phyloP scores from a whole-genome alignment of 2,113 vertebrate genomes.

The Lipophrys pholis region DNA sequence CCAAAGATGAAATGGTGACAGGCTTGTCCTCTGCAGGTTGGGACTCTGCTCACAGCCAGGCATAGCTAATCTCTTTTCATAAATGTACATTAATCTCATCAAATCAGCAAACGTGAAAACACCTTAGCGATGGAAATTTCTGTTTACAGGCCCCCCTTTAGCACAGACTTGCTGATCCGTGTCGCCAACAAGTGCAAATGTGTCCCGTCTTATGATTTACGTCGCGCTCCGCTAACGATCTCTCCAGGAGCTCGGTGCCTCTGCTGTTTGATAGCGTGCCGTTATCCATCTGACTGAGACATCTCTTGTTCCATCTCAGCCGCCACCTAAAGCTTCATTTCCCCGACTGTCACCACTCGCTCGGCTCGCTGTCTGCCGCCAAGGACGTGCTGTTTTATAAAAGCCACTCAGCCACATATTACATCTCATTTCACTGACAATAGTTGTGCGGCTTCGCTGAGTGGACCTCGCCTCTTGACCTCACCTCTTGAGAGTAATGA shows the following conservation, averaged over 20 bases:
- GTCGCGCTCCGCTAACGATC: constrained; percentile 13
- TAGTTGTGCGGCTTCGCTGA: constrained; percentile 6
- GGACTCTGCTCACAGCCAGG: constrained; percentile 19
- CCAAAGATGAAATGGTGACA: constrained; percentile 70
- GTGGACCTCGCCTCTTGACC: constrained; percentile 43
- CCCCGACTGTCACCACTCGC: constrained; percentile 55
- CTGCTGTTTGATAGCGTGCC: constrained; percentile 43
- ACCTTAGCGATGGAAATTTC: constrained; percentile 8
- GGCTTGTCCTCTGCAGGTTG: constrained; percentile 65
- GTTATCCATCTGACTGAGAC: constrained; percentile 68
- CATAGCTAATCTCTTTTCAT: constrained; percentile 16
- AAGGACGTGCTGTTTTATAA: constrained; percentile 53
- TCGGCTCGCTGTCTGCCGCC: constrained; percentile 42
- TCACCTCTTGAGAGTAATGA: constrained; percentile 54
- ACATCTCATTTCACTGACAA: constrained; percentile 59
- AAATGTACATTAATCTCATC: constrained; percentile 32
- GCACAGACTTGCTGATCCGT: background rate
- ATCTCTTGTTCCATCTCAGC: constrained; percentile 64
- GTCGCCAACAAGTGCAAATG: constrained; percentile 5
- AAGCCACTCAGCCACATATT: constrained; percentile 59
- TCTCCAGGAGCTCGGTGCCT: constrained; percentile 40
- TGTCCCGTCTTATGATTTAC: constrained; percentile 26
- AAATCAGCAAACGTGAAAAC: constrained; percentile 32
- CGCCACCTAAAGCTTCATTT: constrained; percentile 66
- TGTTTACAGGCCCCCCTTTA: constrained; percentile 2